These are phyloP conservation scores for Crambe crambe DNA, from an alignment of 37 sponge, comb jelly and placozoan species.

Conservation along the genomic window DNA sequence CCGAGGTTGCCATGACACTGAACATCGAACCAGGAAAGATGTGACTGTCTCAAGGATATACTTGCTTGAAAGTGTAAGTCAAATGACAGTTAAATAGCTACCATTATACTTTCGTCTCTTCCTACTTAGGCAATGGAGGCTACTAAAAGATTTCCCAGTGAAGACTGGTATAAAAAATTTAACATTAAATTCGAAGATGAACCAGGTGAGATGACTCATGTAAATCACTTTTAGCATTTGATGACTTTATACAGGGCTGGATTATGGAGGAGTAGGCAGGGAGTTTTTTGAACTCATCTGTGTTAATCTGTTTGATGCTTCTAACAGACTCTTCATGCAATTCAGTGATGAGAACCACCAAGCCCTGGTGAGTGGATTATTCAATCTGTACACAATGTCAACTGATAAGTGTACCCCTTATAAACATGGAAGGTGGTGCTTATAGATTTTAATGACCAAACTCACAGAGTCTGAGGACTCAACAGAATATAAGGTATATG, in stretches of 20 bases:
- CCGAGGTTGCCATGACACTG: conserved; percentile 19
- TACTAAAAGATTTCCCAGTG: conserved; percentile 25
- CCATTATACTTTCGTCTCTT: too few relatives aligned
- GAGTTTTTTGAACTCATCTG: too few relatives aligned
- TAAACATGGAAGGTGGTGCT: too few relatives aligned
- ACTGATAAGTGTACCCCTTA: too few relatives aligned
- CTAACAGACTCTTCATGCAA: conserved; percentile 56
- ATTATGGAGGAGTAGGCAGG: conserved; percentile 86
- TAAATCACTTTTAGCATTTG: too few relatives aligned
- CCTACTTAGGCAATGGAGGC: conserved; percentile 61
- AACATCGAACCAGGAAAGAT: conserved; percentile 6
- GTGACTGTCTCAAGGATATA: conserved; percentile 40
- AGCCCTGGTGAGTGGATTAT: too few relatives aligned
- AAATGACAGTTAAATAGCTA: neutral
- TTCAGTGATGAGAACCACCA: conserved; percentile 63
- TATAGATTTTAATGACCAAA: too few relatives aligned
- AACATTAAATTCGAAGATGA: conserved; percentile 65
- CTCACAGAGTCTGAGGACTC: too few relatives aligned
- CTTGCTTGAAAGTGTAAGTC: conserved; percentile 73
- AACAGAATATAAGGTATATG: too few relatives aligned
- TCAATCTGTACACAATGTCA: too few relatives aligned
- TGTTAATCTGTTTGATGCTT: conserved; percentile 70
- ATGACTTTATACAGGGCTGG: conserved; percentile 73
- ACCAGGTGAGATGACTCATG: too few relatives aligned
- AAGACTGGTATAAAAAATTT: conserved; percentile 76